Percentiles rank a stretch among this genome's conserved stretches.
These are phyloP conservation scores for Heliconius himera DNA, from an alignment of 1,140 invertebrate genomes.

Conservation along the genomic window DNA sequence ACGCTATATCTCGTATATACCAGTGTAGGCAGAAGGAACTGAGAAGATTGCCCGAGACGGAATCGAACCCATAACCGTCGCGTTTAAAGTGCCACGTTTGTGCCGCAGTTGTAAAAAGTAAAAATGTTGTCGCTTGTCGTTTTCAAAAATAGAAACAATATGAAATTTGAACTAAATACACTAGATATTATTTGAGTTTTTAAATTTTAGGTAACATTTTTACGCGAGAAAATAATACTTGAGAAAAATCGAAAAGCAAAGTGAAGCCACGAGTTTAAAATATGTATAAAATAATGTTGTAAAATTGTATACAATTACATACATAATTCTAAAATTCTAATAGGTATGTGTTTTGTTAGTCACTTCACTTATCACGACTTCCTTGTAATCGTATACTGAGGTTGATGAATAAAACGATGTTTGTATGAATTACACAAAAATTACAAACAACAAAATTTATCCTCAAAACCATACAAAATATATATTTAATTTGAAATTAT, in stretches of 20 bases:
- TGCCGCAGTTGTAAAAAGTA: no score
- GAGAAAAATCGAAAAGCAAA: neutral
- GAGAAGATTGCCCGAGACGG: no score
- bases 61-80: no score
- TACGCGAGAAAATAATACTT: no score
- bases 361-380: neutral
- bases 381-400: neutral
- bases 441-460: neutral
- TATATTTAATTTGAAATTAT: neutral
- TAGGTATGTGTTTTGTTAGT: neutral
- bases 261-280: neutral
- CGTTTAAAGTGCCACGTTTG: no score
- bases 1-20: no score
- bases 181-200: no score
- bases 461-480: neutral
- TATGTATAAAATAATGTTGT: neutral
- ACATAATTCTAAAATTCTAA: neutral
- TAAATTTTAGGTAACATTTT: no score
- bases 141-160: no score
- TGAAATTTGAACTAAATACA: no score
- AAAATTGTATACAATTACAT: neutral
- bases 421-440: slow-evolving; percentile 9
- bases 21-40: no score
- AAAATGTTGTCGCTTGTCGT: no score
- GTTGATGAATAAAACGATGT: neutral